Base-by-base conservation (phyloP, 2,888 invertebrate genomes). In the Epirrhoe alternata region DNA sequence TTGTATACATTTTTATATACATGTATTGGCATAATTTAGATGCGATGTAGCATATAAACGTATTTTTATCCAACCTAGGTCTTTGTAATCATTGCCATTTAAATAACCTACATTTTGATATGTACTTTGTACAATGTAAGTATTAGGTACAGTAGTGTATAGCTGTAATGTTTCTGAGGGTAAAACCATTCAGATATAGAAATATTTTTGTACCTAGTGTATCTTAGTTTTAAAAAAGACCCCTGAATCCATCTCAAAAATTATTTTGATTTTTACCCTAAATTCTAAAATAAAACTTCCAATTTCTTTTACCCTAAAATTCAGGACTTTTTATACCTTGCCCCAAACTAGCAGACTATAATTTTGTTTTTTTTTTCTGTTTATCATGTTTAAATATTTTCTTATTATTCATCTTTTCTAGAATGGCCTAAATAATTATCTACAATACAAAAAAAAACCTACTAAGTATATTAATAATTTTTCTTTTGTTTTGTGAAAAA, bases 81-180 rank as follows among this genome's bases (percentile, higher is more conserved):
- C 54, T 79, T 80, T 84, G 71, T 82, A 81, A 86, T 82, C 84
- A 88, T 89, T 88, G 89, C 88, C 89, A 89, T 89, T 87, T 87
- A 76, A 77, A 79, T 84, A 80, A 85, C 83, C 80, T 86, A 84
- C 80, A 76, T 66, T 24, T 77, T 61, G 73, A 69, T 76, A 75
- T 80, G 82, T 80, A 78, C 83, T 42, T 42, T 42, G 12, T 42
- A 42, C 38, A 42, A 79, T 14, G 55, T 71, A 70, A 73, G 70
- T 73, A 75, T 61, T 56, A 50, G 35, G 17, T 55, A 24, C 24
- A 24, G 33, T 31, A 16, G 24, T 49, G 10, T 57, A 17, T 65
- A 33, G 42, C 17, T 50, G 51, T 38, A 70, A 67, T 75, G 64
- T 74, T 71, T 78, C 59, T 64, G 84, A 77, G 75, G 86, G 88